phyloP scores from a whole-genome alignment of 1,140 invertebrate species.

The Ips typographus region DNA sequence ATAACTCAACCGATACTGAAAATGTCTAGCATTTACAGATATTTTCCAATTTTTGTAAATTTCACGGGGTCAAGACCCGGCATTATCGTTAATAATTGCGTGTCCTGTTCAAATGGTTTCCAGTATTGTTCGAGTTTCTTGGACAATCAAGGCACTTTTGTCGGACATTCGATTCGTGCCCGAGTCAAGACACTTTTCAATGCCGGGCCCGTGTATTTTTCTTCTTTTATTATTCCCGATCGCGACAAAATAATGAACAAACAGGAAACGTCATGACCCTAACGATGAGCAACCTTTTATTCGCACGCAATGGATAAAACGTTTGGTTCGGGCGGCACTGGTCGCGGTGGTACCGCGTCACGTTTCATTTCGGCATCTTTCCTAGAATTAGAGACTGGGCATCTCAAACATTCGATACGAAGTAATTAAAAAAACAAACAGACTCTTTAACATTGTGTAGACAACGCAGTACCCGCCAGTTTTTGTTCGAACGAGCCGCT shows the following conservation, averaged over 20 bases:
- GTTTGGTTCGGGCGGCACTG: constrained; percentile 25
- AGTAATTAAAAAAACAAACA: constrained; percentile 42
- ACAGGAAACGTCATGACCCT: constrained; percentile 31
- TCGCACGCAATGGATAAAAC: constrained; percentile 30
- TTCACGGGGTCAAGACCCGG: too few species aligned
- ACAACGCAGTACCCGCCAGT: constrained; percentile 24
- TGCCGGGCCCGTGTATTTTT: not conserved
- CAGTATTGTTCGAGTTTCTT: constrained; percentile 27
- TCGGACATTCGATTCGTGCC: constrained; percentile 27
- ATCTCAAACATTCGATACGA: constrained; percentile 39
- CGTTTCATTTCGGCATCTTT: constrained; percentile 35
- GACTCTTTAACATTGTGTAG: constrained; percentile 39
- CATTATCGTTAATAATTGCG: constrained; percentile 4
- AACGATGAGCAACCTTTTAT: constrained; percentile 28
- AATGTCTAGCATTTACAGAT: too few species aligned
- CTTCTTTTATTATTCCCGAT: constrained; percentile 2
- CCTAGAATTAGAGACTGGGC: constrained; percentile 37
- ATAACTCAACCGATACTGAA: too few species aligned
- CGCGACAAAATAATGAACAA: constrained; percentile 25
- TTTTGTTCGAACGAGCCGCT: constrained; percentile 19
- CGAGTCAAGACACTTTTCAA: constrained; percentile 23
- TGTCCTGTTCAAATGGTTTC: constrained; percentile 14
- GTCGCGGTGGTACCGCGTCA: constrained; percentile 16
- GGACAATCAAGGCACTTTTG: constrained; percentile 12
- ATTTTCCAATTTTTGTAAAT: too few species aligned